Base-by-base conservation (phyloP, 23 tunicate species). In the Styela clava region DNA sequence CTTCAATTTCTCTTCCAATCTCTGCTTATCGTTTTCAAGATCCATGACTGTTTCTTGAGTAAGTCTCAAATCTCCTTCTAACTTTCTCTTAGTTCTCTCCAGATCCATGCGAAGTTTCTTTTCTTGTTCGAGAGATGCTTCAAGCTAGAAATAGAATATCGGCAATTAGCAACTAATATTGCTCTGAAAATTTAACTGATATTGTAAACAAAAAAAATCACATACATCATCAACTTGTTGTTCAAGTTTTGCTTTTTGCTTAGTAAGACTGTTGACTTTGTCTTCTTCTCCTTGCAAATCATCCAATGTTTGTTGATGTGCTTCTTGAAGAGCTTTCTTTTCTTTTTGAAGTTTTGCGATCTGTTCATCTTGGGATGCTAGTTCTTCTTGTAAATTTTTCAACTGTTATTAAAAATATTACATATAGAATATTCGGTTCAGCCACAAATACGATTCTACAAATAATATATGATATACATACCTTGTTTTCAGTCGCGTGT, bases 191-290 rank as follows among this genome's bases (percentile, higher is more conserved):
- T n/a, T n/a, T n/a, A n/a, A n/a, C n/a, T n/a, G n/a, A n/a, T n/a
- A n/a, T n/a, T 31, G 24, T 73, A 24, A 73, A 24, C 27, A 23
- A 5, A 29, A 23, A 3, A 73, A 29, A 5, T 25, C 0, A 76
- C 97, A 77, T 79, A 92, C 97, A 37, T 94, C 99, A 73, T 94
- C 99, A 71, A 94, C 95, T 85, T 94, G 99, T 83, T 89, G 95
- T 79, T 94, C 99, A 33, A 94, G 89, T 68, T 94, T 94, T 5
- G 95, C 61, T 61, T 94, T 94, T 36, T 85, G 94, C 70, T 94
- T 94, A 30, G 95, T 85, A 70, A 88, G 79, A 78, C 90, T 85
- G 87, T 94, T 94, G 34, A 85, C 94, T 85, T 94, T 94, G 86
- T 94, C 99, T 72, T 94, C 99, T 65, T 88, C 95, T 1, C 87